Percentiles rank a stretch among this genome's conserved stretches.
Evolutionary conservation across 2,797 vertebrate species (phyloP).

Genomic region (Astyanax mexicanus): DNA sequence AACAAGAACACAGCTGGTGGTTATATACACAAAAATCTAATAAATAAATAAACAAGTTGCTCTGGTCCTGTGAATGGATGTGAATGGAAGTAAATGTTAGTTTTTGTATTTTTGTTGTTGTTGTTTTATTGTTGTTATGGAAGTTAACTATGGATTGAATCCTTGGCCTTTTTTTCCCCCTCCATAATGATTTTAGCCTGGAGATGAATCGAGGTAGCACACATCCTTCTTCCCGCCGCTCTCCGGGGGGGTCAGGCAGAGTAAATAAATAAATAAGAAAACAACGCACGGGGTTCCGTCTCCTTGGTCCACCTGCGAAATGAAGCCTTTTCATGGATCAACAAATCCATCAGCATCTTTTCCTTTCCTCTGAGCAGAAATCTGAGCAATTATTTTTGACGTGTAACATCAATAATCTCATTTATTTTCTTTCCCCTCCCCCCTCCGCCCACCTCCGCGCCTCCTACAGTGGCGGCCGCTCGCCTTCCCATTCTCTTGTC

Average conservation of each 20-base stretch:
- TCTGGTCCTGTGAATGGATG: neutral
- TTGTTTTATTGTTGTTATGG: too few relatives aligned
- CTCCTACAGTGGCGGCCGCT: conserved; percentile 45
- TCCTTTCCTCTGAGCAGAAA: conserved; percentile 83
- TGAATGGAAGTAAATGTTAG: neutral
- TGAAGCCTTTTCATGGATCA: conserved; percentile 74
- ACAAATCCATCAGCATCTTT: conserved; percentile 72
- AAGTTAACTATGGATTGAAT: conserved; percentile 3
- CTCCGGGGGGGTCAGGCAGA: conserved; percentile 62
- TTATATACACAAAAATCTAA: conserved; percentile 32
- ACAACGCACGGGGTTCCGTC: conserved; percentile 46
- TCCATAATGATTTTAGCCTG: conserved; percentile 44
- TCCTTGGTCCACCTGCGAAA: conserved; percentile 68
- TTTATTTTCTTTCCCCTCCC: conserved; percentile 74
- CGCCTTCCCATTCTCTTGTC: conserved; percentile 73
- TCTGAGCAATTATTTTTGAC: conserved; percentile 90
- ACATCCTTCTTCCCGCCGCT: conserved; percentile 51
- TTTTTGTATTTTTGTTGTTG: neutral
- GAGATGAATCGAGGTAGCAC: conserved; percentile 29
- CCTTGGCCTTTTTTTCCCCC: conserved; percentile 21
- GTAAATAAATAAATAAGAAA: conserved; percentile 42
- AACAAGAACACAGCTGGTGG: neutral
- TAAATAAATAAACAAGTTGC: neutral
- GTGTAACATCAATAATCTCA: conserved; percentile 86
- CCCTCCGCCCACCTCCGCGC: conserved; percentile 31